phyloP scores from a whole-genome alignment of 2,797 vertebrate species.

The Decapterus maruadsi region DNA sequence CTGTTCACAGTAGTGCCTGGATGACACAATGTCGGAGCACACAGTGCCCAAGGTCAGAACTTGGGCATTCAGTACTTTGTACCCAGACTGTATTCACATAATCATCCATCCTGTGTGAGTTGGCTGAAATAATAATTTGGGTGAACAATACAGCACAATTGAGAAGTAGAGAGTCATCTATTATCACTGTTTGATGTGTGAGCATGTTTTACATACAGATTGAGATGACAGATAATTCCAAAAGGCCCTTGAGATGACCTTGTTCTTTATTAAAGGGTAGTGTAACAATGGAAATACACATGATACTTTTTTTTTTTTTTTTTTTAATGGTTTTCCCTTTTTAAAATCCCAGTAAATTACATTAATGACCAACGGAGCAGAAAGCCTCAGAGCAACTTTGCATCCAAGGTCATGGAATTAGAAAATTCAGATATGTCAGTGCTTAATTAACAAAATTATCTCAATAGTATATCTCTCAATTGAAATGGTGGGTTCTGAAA shows the following conservation, averaged over 20 bases:
- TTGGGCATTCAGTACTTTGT: neutral
- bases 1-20: neutral
- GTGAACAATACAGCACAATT: neutral
- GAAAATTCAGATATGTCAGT: conserved; percentile 76
- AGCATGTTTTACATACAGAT: conserved; percentile 25
- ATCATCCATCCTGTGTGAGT: neutral
- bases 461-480: conserved; percentile 41
- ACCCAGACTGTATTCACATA: neutral
- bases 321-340: conserved; percentile 60
- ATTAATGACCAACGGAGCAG: conserved; percentile 57
- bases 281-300: conserved; percentile 84
- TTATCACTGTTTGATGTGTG: neutral
- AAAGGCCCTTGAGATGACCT: conserved; percentile 71
- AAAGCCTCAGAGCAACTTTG: conserved; percentile 54
- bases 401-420: conserved; percentile 62
- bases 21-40: neutral
- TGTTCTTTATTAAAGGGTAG: conserved; percentile 86
- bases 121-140: conserved; percentile 14
- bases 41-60: neutral
- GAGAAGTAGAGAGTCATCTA: neutral
- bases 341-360: conserved; percentile 73
- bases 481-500: conserved; percentile 61
- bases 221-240: conserved; percentile 63
- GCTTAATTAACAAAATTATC: conserved; percentile 64
- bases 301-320: conserved; percentile 48